A percentile compares a stretch with the other conserved stretches of the same genome.
phyloP scores from a whole-genome alignment of 2,797 vertebrate species.

The Takifugu rubripes region DNA sequence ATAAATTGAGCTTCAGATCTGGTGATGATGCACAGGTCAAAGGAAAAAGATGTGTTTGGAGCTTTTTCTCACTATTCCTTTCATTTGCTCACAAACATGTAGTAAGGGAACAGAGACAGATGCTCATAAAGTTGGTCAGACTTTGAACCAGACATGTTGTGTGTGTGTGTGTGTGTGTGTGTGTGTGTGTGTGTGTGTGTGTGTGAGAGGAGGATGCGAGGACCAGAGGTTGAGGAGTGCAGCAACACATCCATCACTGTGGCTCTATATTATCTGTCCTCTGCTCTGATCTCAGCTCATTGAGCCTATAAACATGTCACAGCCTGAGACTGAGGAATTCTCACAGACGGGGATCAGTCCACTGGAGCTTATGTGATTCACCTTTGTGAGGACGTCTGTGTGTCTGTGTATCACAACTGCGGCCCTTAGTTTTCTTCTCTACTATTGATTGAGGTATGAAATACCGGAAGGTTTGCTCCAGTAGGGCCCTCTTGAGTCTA shows the following conservation, averaged over 20 bases:
- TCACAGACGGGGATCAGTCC: conserved; percentile 39
- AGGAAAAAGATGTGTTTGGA: background rate
- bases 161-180: background rate
- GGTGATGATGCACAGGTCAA: too few relatives aligned
- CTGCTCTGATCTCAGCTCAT: conserved; percentile 40
- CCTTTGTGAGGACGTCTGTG: conserved; percentile 33
- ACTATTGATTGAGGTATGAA: conserved; percentile 22
- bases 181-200: conserved; percentile 1
- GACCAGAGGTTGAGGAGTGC: conserved; percentile 18
- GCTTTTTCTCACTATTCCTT: background rate
- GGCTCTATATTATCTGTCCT: conserved; percentile 43
- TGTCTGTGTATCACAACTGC: background rate
- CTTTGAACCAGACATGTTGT: background rate
- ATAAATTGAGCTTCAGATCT: conserved; percentile 1
- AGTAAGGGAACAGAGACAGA: too few relatives aligned
- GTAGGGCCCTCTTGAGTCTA: background rate
- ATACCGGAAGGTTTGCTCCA: conserved; percentile 5
- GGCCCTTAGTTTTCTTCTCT: background rate
- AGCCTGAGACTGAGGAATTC: conserved; percentile 31
- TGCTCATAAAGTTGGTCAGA: too few relatives aligned
- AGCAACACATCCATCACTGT: conserved; percentile 38
- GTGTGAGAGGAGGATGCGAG: conserved; percentile 8
- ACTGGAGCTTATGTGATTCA: conserved; percentile 44
- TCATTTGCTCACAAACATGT: background rate
- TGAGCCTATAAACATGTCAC: conserved; percentile 53